Evolutionary conservation across 23 tunicate species (phyloP).

Genomic region (Botrylloides violaceus): DNA sequence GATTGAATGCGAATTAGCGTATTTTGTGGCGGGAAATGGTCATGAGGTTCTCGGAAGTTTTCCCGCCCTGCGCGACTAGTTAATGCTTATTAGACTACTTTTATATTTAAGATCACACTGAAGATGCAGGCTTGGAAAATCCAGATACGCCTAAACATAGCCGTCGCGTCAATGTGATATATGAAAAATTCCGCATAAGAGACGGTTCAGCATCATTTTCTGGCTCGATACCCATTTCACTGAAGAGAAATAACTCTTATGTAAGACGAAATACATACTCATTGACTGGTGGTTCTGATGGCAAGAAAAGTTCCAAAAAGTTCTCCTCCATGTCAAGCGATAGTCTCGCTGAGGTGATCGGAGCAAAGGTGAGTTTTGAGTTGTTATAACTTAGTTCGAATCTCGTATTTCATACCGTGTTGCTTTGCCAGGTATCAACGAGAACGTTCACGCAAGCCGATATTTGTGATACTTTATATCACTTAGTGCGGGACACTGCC

Average conservation of each 20-base stretch:
- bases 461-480: background rate
- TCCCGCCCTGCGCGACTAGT: too few species aligned
- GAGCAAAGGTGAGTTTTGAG: background rate
- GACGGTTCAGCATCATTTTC: background rate
- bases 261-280: background rate
- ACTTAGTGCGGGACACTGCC: constrained; percentile 21
- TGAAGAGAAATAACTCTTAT: background rate
- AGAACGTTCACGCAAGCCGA: background rate
- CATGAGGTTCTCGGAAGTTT: too few species aligned
- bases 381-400: background rate
- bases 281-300: background rate
- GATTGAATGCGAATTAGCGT: too few species aligned
- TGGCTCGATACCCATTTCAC: background rate
- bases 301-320: background rate
- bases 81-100: too few species aligned
- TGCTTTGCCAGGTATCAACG: background rate
- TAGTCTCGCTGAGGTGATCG: constrained; percentile 8
- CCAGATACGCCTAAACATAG: too few species aligned
- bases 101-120: too few species aligned
- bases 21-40: too few species aligned
- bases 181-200: constrained; percentile 1
- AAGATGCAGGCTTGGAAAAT: too few species aligned
- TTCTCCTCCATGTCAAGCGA: background rate
- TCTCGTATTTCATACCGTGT: background rate
- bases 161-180: background rate